Percentiles rank a stretch among this genome's conserved stretches.
Evolutionary conservation across 64 coral and sea anemone species (phyloP).

Genomic region (Exaiptasia diaphana): DNA sequence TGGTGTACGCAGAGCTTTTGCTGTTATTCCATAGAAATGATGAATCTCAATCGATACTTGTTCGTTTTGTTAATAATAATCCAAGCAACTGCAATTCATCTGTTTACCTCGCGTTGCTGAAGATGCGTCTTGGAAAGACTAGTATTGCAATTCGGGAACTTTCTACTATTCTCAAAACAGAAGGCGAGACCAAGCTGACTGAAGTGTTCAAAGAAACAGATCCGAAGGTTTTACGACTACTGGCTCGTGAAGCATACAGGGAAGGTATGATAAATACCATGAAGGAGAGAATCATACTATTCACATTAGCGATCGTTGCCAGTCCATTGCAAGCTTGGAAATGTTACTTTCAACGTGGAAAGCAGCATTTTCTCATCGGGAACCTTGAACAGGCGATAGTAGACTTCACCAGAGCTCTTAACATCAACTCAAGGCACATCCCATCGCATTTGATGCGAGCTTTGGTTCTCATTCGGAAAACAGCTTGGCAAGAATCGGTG

Average conservation of each 20-base stretch:
- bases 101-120: constrained; percentile 64
- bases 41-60: constrained; percentile 70
- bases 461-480: constrained; percentile 13
- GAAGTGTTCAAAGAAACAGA: constrained; percentile 25
- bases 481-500: constrained; percentile 27
- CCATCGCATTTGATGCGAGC: constrained; percentile 46
- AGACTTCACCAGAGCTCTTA: constrained; percentile 45
- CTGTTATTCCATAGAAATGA: constrained; percentile 48
- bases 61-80: constrained; percentile 54
- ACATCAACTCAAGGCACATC: constrained; percentile 38
- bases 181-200: constrained; percentile 53
- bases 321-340: constrained; percentile 57
- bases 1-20: constrained; percentile 65
- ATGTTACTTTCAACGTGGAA: constrained; percentile 52
- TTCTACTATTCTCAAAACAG: constrained; percentile 36
- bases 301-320: constrained; percentile 56
- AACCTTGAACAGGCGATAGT: constrained; percentile 40
- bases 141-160: constrained; percentile 52
- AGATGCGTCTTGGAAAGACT: constrained; percentile 52
- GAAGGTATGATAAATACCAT: constrained; percentile 35
- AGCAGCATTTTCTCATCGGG: constrained; percentile 7
- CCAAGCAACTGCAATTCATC: constrained; percentile 46
- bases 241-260: constrained; percentile 50
- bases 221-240: constrained; percentile 6
- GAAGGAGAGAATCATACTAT: constrained; percentile 12